Evolutionary conservation across 2,888 invertebrate genomes (phyloP).

Genomic region (Calliphora vomitoria): DNA sequence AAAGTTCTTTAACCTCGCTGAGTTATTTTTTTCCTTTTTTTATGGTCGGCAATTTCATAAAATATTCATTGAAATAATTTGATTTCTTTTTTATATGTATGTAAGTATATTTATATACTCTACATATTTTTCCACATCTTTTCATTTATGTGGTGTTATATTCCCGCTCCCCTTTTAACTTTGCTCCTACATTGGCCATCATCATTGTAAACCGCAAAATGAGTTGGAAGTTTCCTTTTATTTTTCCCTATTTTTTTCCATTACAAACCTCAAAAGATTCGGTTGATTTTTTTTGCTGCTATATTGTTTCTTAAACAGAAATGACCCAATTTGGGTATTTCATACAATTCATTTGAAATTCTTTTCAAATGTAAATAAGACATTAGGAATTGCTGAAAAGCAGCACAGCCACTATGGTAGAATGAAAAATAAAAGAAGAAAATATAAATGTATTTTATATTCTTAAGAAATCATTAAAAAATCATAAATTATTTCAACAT

Average conservation of each 20-base stretch:
- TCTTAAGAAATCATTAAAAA: slow-evolving; percentile 67
- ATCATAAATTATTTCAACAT: slow-evolving; percentile 67
- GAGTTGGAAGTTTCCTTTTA: slow-evolving; percentile 12
- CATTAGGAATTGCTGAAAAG: slow-evolving; percentile 39
- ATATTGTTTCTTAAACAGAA: slow-evolving; percentile 52
- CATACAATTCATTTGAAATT: slow-evolving; percentile 64
- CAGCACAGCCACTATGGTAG: background rate
- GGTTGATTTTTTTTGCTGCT: slow-evolving; percentile 10
- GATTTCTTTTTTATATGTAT: slow-evolving; percentile 38
- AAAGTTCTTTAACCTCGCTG: slow-evolving; percentile 61
- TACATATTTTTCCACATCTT: background rate
- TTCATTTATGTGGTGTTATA: background rate
- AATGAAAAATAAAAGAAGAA: slow-evolving; percentile 4
- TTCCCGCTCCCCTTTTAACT: background rate
- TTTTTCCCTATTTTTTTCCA: background rate
- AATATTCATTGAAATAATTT: slow-evolving; percentile 69
- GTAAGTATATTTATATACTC: background rate
- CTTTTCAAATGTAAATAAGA: slow-evolving; percentile 72
- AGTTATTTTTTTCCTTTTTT: slow-evolving; percentile 3
- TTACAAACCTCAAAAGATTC: slow-evolving; percentile 49
- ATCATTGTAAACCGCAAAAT: slow-evolving; percentile 47
- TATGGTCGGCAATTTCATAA: slow-evolving; percentile 43
- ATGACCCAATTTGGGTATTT: slow-evolving; percentile 67
- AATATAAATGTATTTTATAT: slow-evolving; percentile 49
- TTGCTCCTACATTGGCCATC: slow-evolving; percentile 30